phyloP scores from a whole-genome alignment of 1,140 invertebrate genomes.

The Anoplolepis gracilipes region DNA sequence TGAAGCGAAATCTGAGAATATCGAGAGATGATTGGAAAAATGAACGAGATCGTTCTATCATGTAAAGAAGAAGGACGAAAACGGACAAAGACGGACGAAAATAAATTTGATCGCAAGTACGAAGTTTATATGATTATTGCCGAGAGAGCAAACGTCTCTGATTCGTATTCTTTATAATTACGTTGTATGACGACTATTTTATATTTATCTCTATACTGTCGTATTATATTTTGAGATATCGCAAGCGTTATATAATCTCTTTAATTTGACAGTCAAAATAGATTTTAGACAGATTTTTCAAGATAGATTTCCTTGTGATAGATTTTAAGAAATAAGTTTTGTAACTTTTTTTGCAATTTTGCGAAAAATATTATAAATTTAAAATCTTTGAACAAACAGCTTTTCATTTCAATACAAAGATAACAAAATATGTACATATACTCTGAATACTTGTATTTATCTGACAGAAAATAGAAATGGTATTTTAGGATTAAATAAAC shows the following conservation, averaged over 20 bases:
- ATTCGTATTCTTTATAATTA: background rate
- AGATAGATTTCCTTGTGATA: background rate
- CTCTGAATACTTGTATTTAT: background rate
- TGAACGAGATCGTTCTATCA: background rate
- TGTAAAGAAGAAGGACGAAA: background rate
- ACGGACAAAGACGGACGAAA: no score
- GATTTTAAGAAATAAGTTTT: background rate
- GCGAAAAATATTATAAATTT: background rate
- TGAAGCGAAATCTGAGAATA: conserved; percentile 42
- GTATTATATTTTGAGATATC: conserved; percentile 4
- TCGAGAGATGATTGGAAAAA: conserved; percentile 16
- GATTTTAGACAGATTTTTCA: no score
- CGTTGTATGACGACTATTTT: background rate
- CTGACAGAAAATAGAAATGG: background rate
- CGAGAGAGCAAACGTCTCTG: background rate
- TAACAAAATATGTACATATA: background rate
- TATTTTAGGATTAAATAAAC: conserved; percentile 26
- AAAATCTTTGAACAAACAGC: background rate
- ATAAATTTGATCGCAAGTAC: background rate
- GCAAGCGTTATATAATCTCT: conserved; percentile 9
- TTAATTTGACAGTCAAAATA: background rate
- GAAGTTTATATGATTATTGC: background rate
- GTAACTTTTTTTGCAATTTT: background rate
- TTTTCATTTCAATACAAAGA: background rate
- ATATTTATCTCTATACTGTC: background rate